Conservation (phyloP, 2,888 invertebrate species). For the Yponomeuta plumbellus region DNA sequence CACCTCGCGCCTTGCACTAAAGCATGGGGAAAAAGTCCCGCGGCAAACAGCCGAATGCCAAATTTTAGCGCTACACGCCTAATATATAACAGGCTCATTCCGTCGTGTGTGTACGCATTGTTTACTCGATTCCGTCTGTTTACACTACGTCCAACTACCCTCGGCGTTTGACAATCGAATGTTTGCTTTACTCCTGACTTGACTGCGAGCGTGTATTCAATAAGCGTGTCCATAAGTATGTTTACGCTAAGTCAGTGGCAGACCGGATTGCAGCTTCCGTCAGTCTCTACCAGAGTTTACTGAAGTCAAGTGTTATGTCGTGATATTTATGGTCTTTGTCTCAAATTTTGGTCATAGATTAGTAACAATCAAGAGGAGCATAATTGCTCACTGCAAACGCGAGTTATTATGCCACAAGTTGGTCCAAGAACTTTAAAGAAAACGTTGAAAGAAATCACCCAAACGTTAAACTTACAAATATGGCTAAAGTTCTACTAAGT, state of each 20-base stretch:
- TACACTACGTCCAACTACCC: constrained; percentile 22
- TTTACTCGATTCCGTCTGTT: constrained; percentile 30
- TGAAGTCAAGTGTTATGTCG: neutral
- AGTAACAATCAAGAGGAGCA: no score
- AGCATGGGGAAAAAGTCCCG: neutral
- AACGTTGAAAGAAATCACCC: neutral
- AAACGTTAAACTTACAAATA: neutral
- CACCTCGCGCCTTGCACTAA: constrained; percentile 27
- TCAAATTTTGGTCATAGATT: no score
- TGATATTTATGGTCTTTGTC: neutral
- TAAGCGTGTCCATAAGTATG: constrained; percentile 30
- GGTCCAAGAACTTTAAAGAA: neutral
- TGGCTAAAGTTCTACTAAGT: neutral
- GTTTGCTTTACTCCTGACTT: constrained; percentile 50
- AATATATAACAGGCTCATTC: constrained; percentile 15
- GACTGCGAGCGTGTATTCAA: constrained; percentile 34
- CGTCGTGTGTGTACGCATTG: constrained; percentile 25
- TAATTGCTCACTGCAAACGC: no score
- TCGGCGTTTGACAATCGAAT: constrained; percentile 47
- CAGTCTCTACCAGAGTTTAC: neutral
- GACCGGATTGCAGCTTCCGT: constrained; percentile 28
- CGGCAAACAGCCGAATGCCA: constrained; percentile 12
- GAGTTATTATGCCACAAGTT: no score
- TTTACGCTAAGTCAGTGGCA: constrained; percentile 38
- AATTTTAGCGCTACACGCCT: neutral